A percentile compares a stretch with the other conserved stretches of the same genome.
Evolutionary conservation across 2,797 vertebrate species (phyloP).

Genomic region (Sebastes matsubarae): DNA sequence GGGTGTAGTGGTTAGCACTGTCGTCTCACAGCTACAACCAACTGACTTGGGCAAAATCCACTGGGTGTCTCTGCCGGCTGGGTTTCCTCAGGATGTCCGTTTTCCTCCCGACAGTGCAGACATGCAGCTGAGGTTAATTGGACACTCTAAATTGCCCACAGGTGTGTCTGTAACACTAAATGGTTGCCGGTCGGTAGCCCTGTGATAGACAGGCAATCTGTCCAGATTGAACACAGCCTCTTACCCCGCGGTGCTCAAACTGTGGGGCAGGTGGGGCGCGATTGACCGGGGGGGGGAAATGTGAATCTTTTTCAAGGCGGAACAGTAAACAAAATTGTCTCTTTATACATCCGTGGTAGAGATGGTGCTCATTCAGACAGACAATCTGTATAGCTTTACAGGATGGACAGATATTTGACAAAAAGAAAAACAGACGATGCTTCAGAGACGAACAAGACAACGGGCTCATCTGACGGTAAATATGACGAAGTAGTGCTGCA

Average conservation of each 20-base stretch:
- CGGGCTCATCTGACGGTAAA: background rate
- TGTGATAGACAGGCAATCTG: background rate
- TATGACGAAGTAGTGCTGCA: too few relatives aligned
- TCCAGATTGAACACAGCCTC: background rate
- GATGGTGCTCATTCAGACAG: too few relatives aligned
- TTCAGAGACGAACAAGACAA: fast-evolving
- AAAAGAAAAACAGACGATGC: background rate
- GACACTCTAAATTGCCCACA: background rate
- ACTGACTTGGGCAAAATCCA: background rate
- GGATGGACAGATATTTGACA: background rate
- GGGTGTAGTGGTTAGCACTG: background rate
- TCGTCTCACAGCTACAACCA: background rate
- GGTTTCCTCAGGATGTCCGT: background rate
- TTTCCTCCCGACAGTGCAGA: background rate
- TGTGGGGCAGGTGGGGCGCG: too few relatives aligned
- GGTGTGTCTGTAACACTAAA: background rate
- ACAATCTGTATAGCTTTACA: background rate
- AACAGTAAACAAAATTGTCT: too few relatives aligned
- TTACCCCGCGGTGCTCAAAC: too few relatives aligned
- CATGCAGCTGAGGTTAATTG: background rate
- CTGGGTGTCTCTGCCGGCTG: background rate
- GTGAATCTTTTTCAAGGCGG: too few relatives aligned
- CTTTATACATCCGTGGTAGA: fast-evolving
- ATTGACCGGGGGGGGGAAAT: fast-evolving
- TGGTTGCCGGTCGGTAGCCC: background rate